Percentiles rank a stretch among this genome's conserved stretches.
These are phyloP conservation scores for Iphiclides podalirius DNA, from an alignment of 2,888 invertebrate genomes.

Conservation along the genomic window DNA sequence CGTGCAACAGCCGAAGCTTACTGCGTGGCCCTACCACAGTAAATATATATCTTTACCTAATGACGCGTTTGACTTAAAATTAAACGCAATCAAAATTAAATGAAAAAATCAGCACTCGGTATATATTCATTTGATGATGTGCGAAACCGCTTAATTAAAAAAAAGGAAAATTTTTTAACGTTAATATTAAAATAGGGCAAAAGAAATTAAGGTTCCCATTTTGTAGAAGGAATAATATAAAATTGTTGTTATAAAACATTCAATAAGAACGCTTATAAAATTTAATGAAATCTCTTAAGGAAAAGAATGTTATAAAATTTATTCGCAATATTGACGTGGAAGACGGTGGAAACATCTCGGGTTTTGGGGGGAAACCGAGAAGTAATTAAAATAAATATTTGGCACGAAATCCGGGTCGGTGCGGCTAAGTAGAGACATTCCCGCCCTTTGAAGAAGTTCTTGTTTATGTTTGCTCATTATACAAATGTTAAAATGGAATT, in stretches of 20 bases:
- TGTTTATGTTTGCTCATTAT: slow-evolving; percentile 77
- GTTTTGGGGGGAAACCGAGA: slow-evolving; percentile 62
- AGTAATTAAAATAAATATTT: slow-evolving; percentile 79
- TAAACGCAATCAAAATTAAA: too few species aligned
- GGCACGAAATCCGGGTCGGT: slow-evolving; percentile 71
- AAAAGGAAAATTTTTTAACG: slow-evolving; percentile 3
- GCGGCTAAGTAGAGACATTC: slow-evolving; percentile 74
- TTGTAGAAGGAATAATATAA: not conserved
- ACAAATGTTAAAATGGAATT: slow-evolving; percentile 72
- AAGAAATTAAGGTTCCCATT: not conserved
- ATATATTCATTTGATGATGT: too few species aligned
- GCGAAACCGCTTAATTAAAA: too few species aligned
- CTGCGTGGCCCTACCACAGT: too few species aligned
- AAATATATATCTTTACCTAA: too few species aligned
- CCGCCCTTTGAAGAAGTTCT: slow-evolving; percentile 75
- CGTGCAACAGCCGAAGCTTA: too few species aligned
- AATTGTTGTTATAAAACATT: not conserved
- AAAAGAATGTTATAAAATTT: slow-evolving; percentile 36
- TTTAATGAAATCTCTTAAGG: slow-evolving; percentile 22
- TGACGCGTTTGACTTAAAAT: too few species aligned
- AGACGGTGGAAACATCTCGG: slow-evolving; percentile 55
- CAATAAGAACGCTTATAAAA: not conserved
- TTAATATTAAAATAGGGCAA: not conserved
- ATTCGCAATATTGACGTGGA: slow-evolving; percentile 51
- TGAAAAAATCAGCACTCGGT: too few species aligned